A percentile compares a stretch with the other conserved stretches of the same genome.
These are phyloP conservation scores for Lithosia quadra DNA, from an alignment of 2,888 invertebrate genomes.

Conservation along the genomic window DNA sequence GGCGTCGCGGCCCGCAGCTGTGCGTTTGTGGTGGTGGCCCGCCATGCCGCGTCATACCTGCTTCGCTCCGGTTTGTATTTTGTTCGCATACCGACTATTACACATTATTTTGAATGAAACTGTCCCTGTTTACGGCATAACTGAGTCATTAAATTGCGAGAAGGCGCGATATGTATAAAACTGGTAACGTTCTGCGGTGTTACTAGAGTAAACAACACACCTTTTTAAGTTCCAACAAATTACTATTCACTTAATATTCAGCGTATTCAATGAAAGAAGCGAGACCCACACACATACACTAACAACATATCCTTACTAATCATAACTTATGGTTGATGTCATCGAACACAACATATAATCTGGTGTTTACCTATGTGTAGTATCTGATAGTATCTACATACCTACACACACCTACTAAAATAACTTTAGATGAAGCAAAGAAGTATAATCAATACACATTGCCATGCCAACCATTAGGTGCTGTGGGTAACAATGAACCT, in stretches of 20 bases:
- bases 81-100: constrained; percentile 71
- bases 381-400: neutral
- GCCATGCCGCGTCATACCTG: constrained; percentile 74
- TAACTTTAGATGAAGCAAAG: neutral
- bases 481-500: neutral
- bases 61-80: constrained; percentile 69
- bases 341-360: constrained; percentile 44
- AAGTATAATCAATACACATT: constrained; percentile 62
- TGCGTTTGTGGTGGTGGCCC: constrained; percentile 66
- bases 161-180: constrained; percentile 52
- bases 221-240: constrained; percentile 30
- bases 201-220: constrained; percentile 42
- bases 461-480: constrained; percentile 67
- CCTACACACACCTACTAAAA: neutral
- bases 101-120: constrained; percentile 78
- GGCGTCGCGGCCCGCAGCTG: constrained; percentile 81
- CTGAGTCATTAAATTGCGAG: constrained; percentile 68
- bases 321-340: constrained; percentile 56
- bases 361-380: neutral
- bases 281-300: constrained; percentile 33
- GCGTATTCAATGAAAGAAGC: constrained; percentile 29
- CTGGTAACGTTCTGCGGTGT: constrained; percentile 43
- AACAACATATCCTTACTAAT: constrained; percentile 31
- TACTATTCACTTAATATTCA: constrained; percentile 55
- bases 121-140: constrained; percentile 63